These are phyloP conservation scores for Cosmorhoe ocellata DNA, from an alignment of 2,888 invertebrate species.

Conservation along the genomic window DNA sequence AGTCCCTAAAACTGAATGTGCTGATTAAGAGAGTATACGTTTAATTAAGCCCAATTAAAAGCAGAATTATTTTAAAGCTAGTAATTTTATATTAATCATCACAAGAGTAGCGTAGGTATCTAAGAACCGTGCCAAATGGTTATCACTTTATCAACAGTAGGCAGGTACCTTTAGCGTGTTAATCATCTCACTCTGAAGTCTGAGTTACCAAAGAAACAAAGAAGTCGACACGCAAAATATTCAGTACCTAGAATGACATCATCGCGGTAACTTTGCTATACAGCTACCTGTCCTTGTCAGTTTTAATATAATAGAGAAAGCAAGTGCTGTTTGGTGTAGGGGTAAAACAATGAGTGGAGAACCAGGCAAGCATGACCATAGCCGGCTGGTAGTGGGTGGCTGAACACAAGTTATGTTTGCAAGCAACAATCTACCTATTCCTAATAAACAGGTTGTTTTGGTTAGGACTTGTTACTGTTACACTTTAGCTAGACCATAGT, in stretches of 20 bases:
- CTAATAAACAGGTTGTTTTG: too few species aligned
- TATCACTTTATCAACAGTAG: constrained; percentile 22
- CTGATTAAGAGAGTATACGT: too few species aligned
- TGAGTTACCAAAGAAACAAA: constrained; percentile 33
- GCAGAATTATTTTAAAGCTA: too few species aligned
- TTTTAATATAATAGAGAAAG: constrained; percentile 26
- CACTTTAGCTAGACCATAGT: too few species aligned
- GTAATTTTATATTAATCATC: too few species aligned
- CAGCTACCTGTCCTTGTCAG: constrained; percentile 26
- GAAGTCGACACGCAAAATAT: constrained; percentile 27
- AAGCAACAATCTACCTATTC: constrained; percentile 1
- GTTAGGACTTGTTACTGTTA: too few species aligned
- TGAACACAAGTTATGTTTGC: constrained; percentile 24
- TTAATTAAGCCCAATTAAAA: too few species aligned
- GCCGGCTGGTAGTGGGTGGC: constrained; percentile 20
- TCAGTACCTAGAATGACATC: constrained; percentile 35
- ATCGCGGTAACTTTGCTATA: constrained; percentile 18
- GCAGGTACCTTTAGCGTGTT: constrained; percentile 18
- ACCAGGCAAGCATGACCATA: constrained; percentile 30
- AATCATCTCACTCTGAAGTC: constrained; percentile 26
- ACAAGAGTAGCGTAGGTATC: background rate
- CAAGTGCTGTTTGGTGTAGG: constrained; percentile 24
- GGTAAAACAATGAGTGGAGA: constrained; percentile 23
- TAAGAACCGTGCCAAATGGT: constrained; percentile 17
- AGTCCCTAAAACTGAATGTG: too few species aligned